Percentiles rank a stretch among this genome's conserved stretches.
Evolutionary conservation across 2,113 vertebrate species (phyloP).

Genomic region (Spea bombifrons): DNA sequence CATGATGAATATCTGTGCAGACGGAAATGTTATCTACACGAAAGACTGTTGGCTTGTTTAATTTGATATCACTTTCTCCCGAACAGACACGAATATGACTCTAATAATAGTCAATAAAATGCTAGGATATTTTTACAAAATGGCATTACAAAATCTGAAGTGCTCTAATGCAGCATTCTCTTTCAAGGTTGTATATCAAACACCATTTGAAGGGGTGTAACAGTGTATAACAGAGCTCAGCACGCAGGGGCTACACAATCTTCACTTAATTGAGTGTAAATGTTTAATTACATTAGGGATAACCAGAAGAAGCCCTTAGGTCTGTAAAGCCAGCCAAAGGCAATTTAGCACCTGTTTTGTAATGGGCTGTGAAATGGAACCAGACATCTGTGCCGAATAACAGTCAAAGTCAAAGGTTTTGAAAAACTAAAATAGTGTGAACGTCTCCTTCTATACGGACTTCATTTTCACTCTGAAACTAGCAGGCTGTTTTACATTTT

Average conservation of each 20-base stretch:
- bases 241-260: constrained; percentile 42
- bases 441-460: too few relatives aligned
- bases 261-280: constrained; percentile 57
- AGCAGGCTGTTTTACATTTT: too few relatives aligned
- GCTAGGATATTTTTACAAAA: too few relatives aligned
- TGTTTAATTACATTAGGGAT: constrained; percentile 58
- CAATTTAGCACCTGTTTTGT: constrained; percentile 57
- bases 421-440: not conserved
- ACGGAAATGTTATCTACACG: too few relatives aligned
- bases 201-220: constrained; percentile 6
- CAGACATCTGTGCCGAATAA: constrained; percentile 58
- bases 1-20: too few relatives aligned
- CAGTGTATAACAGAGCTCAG: constrained; percentile 34
- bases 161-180: not conserved
- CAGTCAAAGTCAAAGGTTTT: constrained; percentile 46
- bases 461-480: too few relatives aligned
- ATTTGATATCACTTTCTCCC: too few relatives aligned
- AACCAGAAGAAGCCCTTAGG: constrained; percentile 49
- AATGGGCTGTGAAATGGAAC: constrained; percentile 51
- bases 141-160: too few relatives aligned
- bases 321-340: constrained; percentile 52
- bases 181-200: constrained; percentile 9
- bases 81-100: too few relatives aligned
- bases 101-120: too few relatives aligned
- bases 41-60: too few relatives aligned